Conservation (phyloP, 2,888 invertebrate genomes). For the Polyploca ridens region DNA sequence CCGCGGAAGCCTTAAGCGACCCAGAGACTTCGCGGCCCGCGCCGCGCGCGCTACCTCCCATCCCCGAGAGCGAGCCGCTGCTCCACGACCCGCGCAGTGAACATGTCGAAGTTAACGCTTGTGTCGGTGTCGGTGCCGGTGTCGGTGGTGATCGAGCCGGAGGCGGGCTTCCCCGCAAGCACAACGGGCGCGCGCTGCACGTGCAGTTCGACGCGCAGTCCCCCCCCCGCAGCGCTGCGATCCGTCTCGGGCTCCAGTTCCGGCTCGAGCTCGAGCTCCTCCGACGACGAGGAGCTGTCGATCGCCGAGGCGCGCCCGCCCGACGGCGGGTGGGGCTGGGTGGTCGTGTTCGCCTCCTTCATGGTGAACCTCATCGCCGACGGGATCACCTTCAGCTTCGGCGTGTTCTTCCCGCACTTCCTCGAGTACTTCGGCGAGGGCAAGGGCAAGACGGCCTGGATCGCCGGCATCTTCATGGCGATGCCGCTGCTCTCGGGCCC, state of each 20-base stretch:
- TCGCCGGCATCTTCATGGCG: conserved; percentile 95
- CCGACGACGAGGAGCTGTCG: conserved; percentile 86
- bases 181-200: conserved; percentile 73
- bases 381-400: conserved; percentile 96
- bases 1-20: conserved; percentile 64
- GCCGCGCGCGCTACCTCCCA: conserved; percentile 68
- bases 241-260: conserved; percentile 60
- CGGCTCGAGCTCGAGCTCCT: conserved; percentile 72
- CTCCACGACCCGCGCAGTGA: conserved; percentile 40
- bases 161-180: conserved; percentile 42
- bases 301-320: conserved; percentile 89
- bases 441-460: conserved; percentile 95
- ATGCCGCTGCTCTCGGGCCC: conserved; percentile 95
- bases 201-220: conserved; percentile 85
- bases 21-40: conserved; percentile 67
- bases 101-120: background rate
- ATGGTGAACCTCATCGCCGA: conserved; percentile 96
- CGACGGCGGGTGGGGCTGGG: conserved; percentile 97
- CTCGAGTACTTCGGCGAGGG: conserved; percentile 93
- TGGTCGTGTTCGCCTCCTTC: conserved; percentile 94
- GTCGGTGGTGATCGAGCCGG: conserved; percentile 30
- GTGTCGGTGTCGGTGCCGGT: conserved; percentile 28
- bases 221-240: conserved; percentile 71
- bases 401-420: conserved; percentile 94
- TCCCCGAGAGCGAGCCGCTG: conserved; percentile 75